phyloP scores from a whole-genome alignment of 2,888 invertebrate species.

The Drosophila rellima region DNA sequence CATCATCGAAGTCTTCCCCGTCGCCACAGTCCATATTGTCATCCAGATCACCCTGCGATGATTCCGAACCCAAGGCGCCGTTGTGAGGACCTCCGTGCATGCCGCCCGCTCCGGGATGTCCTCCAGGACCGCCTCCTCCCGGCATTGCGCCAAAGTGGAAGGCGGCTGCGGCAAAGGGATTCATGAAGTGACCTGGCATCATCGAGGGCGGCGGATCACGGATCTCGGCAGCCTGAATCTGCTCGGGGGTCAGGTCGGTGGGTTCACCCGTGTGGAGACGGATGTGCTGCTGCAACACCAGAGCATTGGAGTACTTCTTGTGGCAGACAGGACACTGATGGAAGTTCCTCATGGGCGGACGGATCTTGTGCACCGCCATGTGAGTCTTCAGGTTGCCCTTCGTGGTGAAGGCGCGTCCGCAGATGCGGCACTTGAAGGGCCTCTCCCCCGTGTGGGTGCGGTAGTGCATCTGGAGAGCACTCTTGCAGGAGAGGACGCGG shows the following conservation, averaged over 20 bases:
- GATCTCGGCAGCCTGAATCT: constrained; percentile 94
- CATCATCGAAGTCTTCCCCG: constrained; percentile 84
- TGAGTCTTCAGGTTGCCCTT: constrained; percentile 99
- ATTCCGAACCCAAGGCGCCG: constrained; percentile 84
- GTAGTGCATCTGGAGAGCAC: constrained; percentile 99
- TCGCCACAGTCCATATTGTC: constrained; percentile 86
- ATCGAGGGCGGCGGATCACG: constrained; percentile 90
- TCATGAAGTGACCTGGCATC: constrained; percentile 85
- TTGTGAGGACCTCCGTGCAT: constrained; percentile 71
- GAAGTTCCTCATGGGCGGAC: constrained; percentile 95
- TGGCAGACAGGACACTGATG: constrained; percentile 99
- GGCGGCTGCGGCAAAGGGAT: constrained; percentile 85
- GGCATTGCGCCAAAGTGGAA: constrained; percentile 85
- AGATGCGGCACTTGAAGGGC: constrained; percentile 98
- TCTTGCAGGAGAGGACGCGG: constrained; percentile 97
- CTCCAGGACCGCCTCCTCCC: constrained; percentile 63
- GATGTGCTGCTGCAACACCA: constrained; percentile 98
- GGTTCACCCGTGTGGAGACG: constrained; percentile 96
- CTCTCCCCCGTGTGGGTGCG: constrained; percentile 87
- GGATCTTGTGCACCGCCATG: constrained; percentile 99
- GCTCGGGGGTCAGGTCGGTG: constrained; percentile 93
- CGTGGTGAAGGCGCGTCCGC: constrained; percentile 98
- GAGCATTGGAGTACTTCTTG: constrained; percentile 97
- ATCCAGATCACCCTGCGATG: constrained; percentile 85
- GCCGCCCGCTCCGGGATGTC: constrained; percentile 41